These are phyloP conservation scores for Calliopsis andreniformis DNA, from an alignment of 1,140 invertebrate genomes.

Conservation along the genomic window DNA sequence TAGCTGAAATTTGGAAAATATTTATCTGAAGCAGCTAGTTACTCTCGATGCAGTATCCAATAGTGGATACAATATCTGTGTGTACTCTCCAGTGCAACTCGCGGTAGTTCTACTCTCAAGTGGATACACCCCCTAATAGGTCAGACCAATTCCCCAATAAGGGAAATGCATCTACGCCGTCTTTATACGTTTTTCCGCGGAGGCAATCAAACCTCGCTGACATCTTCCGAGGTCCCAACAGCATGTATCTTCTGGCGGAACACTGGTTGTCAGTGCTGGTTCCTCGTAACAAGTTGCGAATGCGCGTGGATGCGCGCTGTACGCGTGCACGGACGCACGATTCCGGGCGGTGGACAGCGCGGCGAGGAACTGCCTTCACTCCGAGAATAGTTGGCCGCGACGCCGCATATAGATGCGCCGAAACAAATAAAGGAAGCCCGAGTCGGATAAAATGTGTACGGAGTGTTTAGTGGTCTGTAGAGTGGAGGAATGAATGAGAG, in stretches of 20 bases:
- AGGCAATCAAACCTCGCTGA: no score
- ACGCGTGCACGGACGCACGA: not conserved
- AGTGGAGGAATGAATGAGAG: slow-evolving; percentile 55
- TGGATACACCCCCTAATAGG: no score
- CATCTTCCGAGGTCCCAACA: no score
- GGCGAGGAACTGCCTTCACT: slow-evolving; percentile 57
- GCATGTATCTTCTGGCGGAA: not conserved
- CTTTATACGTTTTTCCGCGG: no score
- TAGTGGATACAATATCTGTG: no score
- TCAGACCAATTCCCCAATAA: no score
- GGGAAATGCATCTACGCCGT: no score
- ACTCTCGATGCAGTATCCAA: no score
- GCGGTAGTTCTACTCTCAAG: no score
- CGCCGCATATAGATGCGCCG: slow-evolving; percentile 56
- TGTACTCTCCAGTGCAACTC: no score
- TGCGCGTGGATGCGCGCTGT: not conserved
- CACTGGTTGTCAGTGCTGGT: slow-evolving; percentile 9
- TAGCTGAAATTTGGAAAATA: no score
- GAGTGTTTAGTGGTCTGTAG: slow-evolving; percentile 62
- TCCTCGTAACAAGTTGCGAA: slow-evolving; percentile 26
- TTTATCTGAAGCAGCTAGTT: no score
- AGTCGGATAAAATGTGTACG: slow-evolving; percentile 62
- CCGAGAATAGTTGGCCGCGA: slow-evolving; percentile 69
- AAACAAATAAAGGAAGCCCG: slow-evolving; percentile 66
- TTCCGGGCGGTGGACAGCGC: slow-evolving; percentile 32